phyloP scores from a whole-genome alignment of 23 tunicate species.

The Botrylloides violaceus region DNA sequence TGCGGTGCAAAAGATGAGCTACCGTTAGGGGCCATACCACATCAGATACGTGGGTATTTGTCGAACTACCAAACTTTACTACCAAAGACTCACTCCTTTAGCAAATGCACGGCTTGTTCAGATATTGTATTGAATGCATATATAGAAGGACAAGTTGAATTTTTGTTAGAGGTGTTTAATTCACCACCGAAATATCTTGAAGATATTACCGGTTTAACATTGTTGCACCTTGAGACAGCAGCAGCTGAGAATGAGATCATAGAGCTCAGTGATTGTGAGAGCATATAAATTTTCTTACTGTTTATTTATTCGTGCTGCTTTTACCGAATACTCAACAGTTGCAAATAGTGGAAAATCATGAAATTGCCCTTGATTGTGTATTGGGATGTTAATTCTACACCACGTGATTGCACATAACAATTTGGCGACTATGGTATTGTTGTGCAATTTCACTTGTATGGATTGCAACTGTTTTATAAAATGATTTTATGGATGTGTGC shows the following conservation, averaged over 20 bases:
- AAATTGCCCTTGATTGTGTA: too few species aligned
- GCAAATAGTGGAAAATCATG: too few species aligned
- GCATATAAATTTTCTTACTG: constrained; percentile 16
- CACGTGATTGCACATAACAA: too few species aligned
- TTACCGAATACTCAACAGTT: too few species aligned
- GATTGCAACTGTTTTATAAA: too few species aligned
- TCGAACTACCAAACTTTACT: constrained; percentile 56
- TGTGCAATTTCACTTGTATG: too few species aligned
- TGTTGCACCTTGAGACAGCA: constrained; percentile 60
- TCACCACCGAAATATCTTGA: constrained; percentile 68
- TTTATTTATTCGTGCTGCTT: too few species aligned
- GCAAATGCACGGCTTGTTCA: constrained; percentile 96
- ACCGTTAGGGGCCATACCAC: constrained; percentile 71
- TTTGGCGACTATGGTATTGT: too few species aligned
- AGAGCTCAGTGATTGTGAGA: constrained; percentile 66
- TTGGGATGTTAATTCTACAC: too few species aligned
- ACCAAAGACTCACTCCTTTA: constrained; percentile 77
- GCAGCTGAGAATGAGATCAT: constrained; percentile 57
- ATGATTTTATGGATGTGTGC: too few species aligned
- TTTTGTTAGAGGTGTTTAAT: constrained; percentile 88
- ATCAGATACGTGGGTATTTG: constrained; percentile 92
- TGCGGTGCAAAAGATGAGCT: constrained; percentile 16
- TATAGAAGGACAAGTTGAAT: constrained; percentile 30
- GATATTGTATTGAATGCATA: constrained; percentile 38
- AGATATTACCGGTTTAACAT: constrained; percentile 84